Evolutionary conservation across 2,888 invertebrate species (phyloP).

Genomic region (Kuschelorhynchus macadamiae): DNA sequence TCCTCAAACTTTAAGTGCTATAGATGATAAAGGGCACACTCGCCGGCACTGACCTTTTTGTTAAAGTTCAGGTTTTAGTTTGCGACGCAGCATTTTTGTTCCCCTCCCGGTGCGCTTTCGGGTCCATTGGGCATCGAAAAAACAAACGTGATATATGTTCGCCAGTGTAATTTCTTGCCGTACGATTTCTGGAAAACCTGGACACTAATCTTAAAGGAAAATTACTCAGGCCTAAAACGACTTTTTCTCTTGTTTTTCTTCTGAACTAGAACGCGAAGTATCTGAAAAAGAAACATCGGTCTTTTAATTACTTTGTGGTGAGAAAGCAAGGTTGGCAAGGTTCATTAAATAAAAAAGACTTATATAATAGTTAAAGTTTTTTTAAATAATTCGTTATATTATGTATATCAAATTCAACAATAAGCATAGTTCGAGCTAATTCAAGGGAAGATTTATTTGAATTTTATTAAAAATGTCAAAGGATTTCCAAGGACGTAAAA

Average conservation of each 20-base stretch:
- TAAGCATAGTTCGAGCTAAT: too few relatives aligned
- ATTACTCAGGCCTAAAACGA: conserved; percentile 46
- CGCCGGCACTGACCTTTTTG: conserved; percentile 28
- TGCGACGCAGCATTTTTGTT: conserved; percentile 32
- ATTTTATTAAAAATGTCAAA: too few relatives aligned
- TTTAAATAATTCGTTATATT: too few relatives aligned
- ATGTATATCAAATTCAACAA: too few relatives aligned
- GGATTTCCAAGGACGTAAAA: too few relatives aligned
- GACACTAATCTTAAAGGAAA: conserved; percentile 40
- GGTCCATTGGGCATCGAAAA: conserved; percentile 49
- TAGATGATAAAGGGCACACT: too few relatives aligned
- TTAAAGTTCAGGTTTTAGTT: conserved; percentile 29
- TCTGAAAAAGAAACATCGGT: conserved; percentile 9
- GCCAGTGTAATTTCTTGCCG: conserved; percentile 43
- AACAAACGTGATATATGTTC: conserved; percentile 45
- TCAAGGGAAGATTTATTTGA: too few relatives aligned
- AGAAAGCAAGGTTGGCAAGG: too few relatives aligned
- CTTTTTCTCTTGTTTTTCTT: conserved; percentile 33
- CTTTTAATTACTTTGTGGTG: not conserved
- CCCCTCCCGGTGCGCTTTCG: conserved; percentile 28
- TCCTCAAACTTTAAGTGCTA: too few relatives aligned
- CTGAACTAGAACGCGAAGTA: conserved; percentile 11
- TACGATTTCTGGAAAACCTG: conserved; percentile 46
- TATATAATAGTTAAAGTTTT: too few relatives aligned
- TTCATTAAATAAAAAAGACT: too few relatives aligned